Conservation (phyloP, 1,140 invertebrate species). For the Eumaeus atala region DNA sequence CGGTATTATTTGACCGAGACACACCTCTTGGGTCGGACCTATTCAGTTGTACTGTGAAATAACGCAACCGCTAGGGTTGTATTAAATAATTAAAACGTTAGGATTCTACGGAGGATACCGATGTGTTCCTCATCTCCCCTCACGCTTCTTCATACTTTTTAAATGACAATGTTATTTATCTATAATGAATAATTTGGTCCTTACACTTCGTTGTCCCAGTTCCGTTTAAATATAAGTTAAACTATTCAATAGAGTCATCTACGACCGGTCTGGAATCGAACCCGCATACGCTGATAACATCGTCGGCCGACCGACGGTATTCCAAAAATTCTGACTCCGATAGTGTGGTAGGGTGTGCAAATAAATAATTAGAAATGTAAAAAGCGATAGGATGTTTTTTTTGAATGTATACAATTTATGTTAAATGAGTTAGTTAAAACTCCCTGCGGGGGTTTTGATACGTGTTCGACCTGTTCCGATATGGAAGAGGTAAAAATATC, state of each 20-base stretch:
- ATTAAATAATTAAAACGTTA: too few relatives aligned
- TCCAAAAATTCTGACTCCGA: constrained; percentile 48
- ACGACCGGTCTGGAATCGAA: constrained; percentile 36
- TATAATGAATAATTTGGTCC: too few relatives aligned
- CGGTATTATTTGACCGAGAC: too few relatives aligned
- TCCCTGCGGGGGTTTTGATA: neutral
- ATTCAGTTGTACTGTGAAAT: too few relatives aligned
- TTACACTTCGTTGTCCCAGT: constrained; percentile 5
- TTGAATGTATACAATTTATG: constrained; percentile 3
- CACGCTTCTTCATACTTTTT: too few relatives aligned
- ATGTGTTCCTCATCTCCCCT: too few relatives aligned
- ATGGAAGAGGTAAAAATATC: constrained; percentile 1
- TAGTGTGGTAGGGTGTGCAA: constrained; percentile 31
- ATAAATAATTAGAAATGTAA: constrained; percentile 11
- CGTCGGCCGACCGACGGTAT: constrained; percentile 35
- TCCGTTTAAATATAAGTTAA: constrained; percentile 18
- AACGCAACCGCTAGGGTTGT: too few relatives aligned
- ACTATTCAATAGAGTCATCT: constrained; percentile 34
- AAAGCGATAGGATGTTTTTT: neutral
- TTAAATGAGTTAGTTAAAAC: neutral
- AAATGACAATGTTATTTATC: too few relatives aligned
- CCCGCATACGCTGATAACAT: constrained; percentile 26
- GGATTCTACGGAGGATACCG: too few relatives aligned
- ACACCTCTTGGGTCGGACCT: too few relatives aligned
- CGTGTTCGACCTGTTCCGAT: neutral